Percentiles rank a stretch among this genome's conserved stretches.
These are phyloP conservation scores for Halcyon badia DNA, from an alignment of 2,797 vertebrate species.

Conservation along the genomic window DNA sequence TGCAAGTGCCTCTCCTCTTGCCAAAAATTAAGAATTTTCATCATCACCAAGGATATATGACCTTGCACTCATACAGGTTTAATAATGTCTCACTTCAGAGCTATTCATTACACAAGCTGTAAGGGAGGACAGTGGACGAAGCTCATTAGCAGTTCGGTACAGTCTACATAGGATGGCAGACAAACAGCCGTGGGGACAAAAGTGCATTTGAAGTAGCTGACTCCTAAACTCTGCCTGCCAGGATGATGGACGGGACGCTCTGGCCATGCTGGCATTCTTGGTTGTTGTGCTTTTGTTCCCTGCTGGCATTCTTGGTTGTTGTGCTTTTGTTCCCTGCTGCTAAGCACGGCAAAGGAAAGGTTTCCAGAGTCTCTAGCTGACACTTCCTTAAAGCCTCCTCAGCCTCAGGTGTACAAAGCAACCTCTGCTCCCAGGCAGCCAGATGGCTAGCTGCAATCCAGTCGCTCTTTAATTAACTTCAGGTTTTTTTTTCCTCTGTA, in stretches of 20 bases:
- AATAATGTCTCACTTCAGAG: not conserved
- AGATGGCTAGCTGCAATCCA: constrained; percentile 45
- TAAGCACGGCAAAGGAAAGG: not conserved
- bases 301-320: not conserved
- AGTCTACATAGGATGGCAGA: not conserved
- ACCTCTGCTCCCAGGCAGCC: constrained; percentile 48
- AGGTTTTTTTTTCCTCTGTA: not conserved
- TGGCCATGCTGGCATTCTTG: not conserved
- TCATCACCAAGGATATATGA: not conserved
- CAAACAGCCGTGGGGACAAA: not conserved
- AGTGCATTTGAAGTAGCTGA: not conserved
- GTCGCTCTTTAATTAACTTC: constrained; percentile 46
- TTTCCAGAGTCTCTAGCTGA: not conserved
- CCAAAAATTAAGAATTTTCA: not conserved
- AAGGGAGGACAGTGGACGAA: not conserved
- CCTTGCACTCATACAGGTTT: not conserved
- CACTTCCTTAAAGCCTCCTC: not conserved
- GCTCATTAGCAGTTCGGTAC: constrained; percentile 7
- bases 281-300: not conserved
- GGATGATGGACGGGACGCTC: not conserved
- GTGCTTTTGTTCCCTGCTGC: not conserved
- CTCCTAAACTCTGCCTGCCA: not conserved
- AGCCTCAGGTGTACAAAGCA: constrained; percentile 11
- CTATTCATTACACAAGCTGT: not conserved
- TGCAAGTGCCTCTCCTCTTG: not conserved